Evolutionary conservation across 2,113 vertebrate species (phyloP), one percentile per base, ranked within the genome.

Genomic region (Gobiocypris rarus): DNA sequence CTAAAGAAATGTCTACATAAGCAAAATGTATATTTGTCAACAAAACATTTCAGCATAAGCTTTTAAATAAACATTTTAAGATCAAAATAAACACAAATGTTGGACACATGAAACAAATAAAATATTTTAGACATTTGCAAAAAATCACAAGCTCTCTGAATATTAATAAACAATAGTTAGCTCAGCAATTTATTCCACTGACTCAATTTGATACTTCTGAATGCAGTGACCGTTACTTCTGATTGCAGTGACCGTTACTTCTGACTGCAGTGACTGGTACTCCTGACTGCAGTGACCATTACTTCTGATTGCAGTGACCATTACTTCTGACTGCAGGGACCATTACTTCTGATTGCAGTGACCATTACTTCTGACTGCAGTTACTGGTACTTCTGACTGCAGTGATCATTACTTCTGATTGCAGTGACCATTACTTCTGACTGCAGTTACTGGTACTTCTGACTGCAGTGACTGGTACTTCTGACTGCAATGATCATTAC

Each of bases 241-340:
- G 34, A 38, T 5, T 38, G 34, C 34, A 5, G 34, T 38, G 34
- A 34, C 4, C 4, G 4, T 34, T 34, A 34, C 34, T 34, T 34
- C 34, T 34, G 34, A 34, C 34, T 34, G 34, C 2, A 34, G 34
- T 34, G 34, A 34, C 2, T 3, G 34, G 5, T 38, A 38, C 34
- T 38, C 0, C 34, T 38, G 34, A 38, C 34, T 38, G 34, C 34
- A 38, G 34, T 38, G 34, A 38, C 34, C 34, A 6, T 48, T 48
- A 48, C 45, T 48, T 4, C 13, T 48, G 45, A 48, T 13, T 11
- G 43, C 43, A 34, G 26, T 67, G 28, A 67, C 3, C 28, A 6
- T 67, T 67, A 67, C 5, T 17, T 15, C 3, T 17, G 26, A 34
- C 28, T 34, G 11, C 26, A 34, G 89, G 91, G 91, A 91, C 91